A percentile compares a stretch with the other conserved stretches of the same genome.
These are phyloP conservation scores for Cinclus mexicanus DNA, from an alignment of 2,113 vertebrate species.

Conservation along the genomic window DNA sequence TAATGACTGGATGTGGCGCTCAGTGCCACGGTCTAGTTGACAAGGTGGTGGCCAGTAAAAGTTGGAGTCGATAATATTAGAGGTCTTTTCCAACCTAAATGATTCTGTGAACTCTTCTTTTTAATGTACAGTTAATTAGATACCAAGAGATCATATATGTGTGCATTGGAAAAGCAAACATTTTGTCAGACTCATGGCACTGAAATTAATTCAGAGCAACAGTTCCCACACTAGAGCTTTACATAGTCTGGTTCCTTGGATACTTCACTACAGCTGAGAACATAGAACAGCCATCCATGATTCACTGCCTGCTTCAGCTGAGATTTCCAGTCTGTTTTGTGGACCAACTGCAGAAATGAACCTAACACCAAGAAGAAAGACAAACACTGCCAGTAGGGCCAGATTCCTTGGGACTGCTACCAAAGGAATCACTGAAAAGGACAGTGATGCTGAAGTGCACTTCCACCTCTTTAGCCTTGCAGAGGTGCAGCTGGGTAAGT, in stretches of 20 bases:
- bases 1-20: not conserved
- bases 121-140: not conserved
- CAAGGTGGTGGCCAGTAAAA: not conserved
- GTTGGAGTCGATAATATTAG: not conserved
- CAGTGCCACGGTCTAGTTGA: not conserved
- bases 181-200: not conserved
- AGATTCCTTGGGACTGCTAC: not conserved
- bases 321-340: not conserved
- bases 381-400: not conserved
- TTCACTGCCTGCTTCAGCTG: not conserved
- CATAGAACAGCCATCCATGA: not conserved
- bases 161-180: not conserved
- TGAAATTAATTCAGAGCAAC: not conserved
- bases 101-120: not conserved
- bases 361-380: not conserved
- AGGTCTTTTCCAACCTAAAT: not conserved
- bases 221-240: not conserved
- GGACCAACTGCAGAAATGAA: not conserved
- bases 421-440: not conserved
- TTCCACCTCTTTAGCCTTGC: not conserved
- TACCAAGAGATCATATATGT: not conserved
- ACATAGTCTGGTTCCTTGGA: not conserved
- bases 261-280: not conserved
- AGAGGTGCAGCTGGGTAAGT: not conserved
- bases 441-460: not conserved